A percentile compares a stretch with the other conserved stretches of the same genome.
These are phyloP conservation scores for Morpho achilles DNA, from an alignment of 2,888 invertebrate species.

Conservation along the genomic window DNA sequence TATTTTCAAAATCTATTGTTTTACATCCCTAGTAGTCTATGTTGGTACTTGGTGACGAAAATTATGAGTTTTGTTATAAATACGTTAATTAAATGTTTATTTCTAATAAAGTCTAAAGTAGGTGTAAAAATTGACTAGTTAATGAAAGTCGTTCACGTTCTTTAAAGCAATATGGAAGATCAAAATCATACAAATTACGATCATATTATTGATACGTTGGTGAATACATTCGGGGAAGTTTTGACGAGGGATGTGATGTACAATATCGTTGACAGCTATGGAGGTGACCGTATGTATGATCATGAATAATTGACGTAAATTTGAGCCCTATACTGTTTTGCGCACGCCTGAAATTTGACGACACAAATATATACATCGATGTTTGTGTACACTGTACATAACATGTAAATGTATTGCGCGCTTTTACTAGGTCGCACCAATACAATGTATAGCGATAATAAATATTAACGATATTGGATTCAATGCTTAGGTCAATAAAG, in stretches of 20 bases:
- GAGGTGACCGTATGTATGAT: slow-evolving; percentile 59
- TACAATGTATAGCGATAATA: slow-evolving; percentile 1
- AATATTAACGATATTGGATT: slow-evolving; percentile 11
- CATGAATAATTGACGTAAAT: neutral
- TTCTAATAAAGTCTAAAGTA: slow-evolving; percentile 3
- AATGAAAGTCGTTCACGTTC: slow-evolving; percentile 14
- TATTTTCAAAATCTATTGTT: too few species aligned
- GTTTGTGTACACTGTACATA: slow-evolving; percentile 5
- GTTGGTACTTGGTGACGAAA: slow-evolving; percentile 18
- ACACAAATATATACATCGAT: slow-evolving; percentile 4
- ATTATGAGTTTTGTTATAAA: slow-evolving; percentile 32
- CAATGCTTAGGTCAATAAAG: slow-evolving; percentile 11
- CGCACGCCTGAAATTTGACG: neutral
- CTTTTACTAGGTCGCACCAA: slow-evolving; percentile 18
- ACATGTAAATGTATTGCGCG: slow-evolving; percentile 27
- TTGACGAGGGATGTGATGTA: slow-evolving; percentile 50
- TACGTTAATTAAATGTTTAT: slow-evolving; percentile 18
- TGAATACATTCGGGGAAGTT: slow-evolving; percentile 52
- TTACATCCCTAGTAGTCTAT: neutral
- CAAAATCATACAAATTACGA: slow-evolving; percentile 29
- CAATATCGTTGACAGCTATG: slow-evolving; percentile 55
- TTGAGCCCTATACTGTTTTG: neutral
- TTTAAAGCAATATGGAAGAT: slow-evolving; percentile 24
- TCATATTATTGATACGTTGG: slow-evolving; percentile 45
- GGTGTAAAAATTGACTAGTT: slow-evolving; percentile 6